Evolutionary conservation across 2,797 vertebrate genomes (phyloP).

Genomic region (Parauchenoglanis punctatus): DNA sequence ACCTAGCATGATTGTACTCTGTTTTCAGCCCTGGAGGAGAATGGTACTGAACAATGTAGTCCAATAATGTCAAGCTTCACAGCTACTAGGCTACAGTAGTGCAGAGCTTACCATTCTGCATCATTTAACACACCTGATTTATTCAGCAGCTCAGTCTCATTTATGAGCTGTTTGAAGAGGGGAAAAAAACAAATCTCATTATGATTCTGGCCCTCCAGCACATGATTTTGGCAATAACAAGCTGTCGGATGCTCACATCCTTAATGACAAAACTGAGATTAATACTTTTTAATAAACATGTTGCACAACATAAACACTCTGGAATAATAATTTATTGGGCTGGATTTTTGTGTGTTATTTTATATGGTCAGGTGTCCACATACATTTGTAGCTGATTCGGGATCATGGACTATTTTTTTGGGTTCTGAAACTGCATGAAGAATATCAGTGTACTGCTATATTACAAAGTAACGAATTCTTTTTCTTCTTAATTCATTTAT

Average conservation of each 20-base stretch:
- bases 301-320: background rate
- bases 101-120: background rate
- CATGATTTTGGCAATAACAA: background rate
- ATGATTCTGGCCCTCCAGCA: background rate
- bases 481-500: background rate
- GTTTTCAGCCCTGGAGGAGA: background rate
- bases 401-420: background rate
- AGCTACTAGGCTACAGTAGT: background rate
- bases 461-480: background rate
- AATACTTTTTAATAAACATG: background rate
- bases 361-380: background rate
- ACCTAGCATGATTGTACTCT: background rate
- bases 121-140: constrained; percentile 17
- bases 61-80: too few species aligned
- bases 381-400: background rate
- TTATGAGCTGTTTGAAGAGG: constrained; percentile 4
- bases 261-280: background rate
- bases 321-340: background rate
- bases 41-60: background rate
- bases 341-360: background rate
- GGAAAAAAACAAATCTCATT: constrained; percentile 15
- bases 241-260: background rate
- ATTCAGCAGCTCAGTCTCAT: constrained; percentile 1
- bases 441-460: background rate
- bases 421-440: background rate